Percentiles rank a stretch among this genome's conserved stretches.
Evolutionary conservation across 2,113 vertebrate species (phyloP).

Genomic region (Vulpes ferrilata): DNA sequence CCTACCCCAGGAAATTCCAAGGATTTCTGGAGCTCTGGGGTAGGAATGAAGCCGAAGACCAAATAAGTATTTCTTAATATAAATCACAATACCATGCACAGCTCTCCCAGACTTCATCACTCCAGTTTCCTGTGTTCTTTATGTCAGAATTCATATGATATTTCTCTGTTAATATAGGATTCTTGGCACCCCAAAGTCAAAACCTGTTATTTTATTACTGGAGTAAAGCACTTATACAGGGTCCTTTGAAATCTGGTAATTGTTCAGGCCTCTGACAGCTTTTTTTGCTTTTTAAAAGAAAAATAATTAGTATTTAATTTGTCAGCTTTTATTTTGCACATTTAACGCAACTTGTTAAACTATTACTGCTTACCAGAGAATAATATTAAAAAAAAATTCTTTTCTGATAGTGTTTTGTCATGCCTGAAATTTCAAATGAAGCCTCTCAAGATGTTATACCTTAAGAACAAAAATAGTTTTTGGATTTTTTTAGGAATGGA

Average conservation of each 20-base stretch:
- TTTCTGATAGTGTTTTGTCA: background rate
- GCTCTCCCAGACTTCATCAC: background rate
- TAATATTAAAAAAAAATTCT: background rate
- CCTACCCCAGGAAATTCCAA: background rate
- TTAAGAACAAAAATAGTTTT: background rate
- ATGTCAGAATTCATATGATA: background rate
- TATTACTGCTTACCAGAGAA: background rate
- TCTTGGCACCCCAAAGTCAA: background rate
- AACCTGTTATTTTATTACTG: background rate
- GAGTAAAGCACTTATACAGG: background rate
- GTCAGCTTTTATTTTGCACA: background rate
- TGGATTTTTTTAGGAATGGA: too few relatives aligned
- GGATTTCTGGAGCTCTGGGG: background rate
- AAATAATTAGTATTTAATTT: background rate
- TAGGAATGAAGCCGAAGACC: background rate
- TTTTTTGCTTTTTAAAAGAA: background rate
- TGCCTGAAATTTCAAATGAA: background rate
- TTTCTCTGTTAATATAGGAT: background rate
- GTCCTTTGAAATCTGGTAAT: background rate
- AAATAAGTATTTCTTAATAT: background rate
- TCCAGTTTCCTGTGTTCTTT: fast-evolving
- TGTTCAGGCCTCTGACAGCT: too few relatives aligned
- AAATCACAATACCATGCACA: background rate
- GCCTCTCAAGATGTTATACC: too few relatives aligned
- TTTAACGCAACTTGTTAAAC: background rate